Base-by-base conservation (phyloP, 2,797 vertebrate genomes). In the Tolypeutes matacus region DNA sequence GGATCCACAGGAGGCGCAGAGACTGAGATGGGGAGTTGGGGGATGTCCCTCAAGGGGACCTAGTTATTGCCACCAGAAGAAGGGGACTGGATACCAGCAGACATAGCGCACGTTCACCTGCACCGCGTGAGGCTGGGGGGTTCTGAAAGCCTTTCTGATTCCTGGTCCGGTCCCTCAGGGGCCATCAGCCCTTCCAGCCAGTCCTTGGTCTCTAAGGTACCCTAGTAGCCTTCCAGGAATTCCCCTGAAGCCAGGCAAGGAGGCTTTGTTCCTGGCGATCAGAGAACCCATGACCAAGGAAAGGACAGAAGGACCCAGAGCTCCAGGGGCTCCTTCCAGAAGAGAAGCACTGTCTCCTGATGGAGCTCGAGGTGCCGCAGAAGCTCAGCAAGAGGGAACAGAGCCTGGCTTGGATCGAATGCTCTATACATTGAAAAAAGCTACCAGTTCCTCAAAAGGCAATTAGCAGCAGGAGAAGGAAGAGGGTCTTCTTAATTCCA, bases 341-440 rank as follows among this genome's bases (percentile, higher is more conserved):
- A 51, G 29, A 27, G 29, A 20, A 46, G 53, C 0, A 0, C 56
- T 2, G 18, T 65, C 53, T 94, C n/a, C 76, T 2, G 0, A 13
- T 5, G 27, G 36, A 34, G 9, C 20, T 12, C 1, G 34, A n/a
- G 36, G 10, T 27, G 20, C 39, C 46, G 17, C 36, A 62, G 56
- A 65, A 67, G 17, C 23, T 1, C 0, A 3, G 8, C 9, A 7
- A 13, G 11, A 31, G 1, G 9, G 56, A 53, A 39, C 67, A 3
- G 10, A 49, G 39, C 18, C 86, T 10, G 62, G 29, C 3, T 0
- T 36, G 58, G 58, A 73, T 58, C 3, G 5, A 60, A 34, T 51
- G 53, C 34, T 49, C 0, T 10, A 4, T 10, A 3, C 8, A 0
- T 21, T 0, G 2, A 5, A 29, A 56, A 56, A 51, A 65, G 42